Conservation (phyloP, 2,113 vertebrate species). For the Lasiurus borealis region DNA sequence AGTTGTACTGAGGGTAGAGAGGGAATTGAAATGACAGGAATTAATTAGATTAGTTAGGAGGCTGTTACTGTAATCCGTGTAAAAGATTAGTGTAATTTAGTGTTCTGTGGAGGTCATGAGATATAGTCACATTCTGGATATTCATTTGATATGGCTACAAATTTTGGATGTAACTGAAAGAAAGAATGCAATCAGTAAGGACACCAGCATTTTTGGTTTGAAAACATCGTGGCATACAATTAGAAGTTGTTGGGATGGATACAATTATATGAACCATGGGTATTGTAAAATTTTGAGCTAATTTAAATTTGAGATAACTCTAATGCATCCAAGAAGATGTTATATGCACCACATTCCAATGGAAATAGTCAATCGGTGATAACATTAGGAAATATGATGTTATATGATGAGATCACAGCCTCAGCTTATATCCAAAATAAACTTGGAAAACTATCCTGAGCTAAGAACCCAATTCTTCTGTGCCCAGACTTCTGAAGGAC, state of each 20-base stretch:
- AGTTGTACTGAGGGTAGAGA: neutral
- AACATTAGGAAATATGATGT: neutral
- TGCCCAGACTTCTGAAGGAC: neutral
- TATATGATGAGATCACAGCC: neutral
- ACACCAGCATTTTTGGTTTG: neutral
- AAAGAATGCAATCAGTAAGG: neutral
- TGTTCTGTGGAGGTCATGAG: neutral
- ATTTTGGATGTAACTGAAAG: neutral
- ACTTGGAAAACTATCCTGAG: neutral
- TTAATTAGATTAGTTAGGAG: neutral
- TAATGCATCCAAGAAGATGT: neutral
- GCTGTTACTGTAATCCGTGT: neutral
- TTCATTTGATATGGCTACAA: neutral
- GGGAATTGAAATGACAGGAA: neutral
- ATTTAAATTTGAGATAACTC: neutral
- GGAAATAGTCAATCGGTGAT: neutral
- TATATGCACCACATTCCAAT: neutral
- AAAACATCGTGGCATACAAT: neutral
- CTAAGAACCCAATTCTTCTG: neutral
- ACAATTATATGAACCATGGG: neutral
- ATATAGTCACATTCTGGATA: neutral
- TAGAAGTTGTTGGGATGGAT: neutral
- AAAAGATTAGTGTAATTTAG: neutral
- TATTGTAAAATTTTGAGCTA: neutral
- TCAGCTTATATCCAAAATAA: too few relatives aligned